Conservation (phyloP, 2,888 invertebrate species). For the Cerceris rybyensis region DNA sequence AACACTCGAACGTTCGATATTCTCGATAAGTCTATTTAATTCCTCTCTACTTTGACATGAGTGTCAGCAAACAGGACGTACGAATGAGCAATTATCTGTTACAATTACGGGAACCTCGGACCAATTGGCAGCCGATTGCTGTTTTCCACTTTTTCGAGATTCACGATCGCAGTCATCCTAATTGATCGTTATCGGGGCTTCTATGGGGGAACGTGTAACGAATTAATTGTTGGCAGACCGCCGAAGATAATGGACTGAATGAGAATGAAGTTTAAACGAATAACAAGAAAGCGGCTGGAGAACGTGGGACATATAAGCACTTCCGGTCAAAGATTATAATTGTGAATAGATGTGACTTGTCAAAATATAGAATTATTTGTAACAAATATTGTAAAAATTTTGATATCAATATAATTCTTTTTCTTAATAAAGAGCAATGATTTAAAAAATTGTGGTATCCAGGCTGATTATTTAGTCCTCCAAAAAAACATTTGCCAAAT, state of each 20-base stretch:
- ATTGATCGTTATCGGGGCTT: slow-evolving; percentile 29
- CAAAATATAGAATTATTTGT: too few relatives aligned
- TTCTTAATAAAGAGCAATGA: too few relatives aligned
- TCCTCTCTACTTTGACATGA: not conserved
- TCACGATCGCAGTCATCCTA: slow-evolving; percentile 22
- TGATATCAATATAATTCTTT: too few relatives aligned
- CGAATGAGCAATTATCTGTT: slow-evolving; percentile 27
- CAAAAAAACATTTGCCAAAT: too few relatives aligned
- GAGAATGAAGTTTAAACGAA: not conserved
- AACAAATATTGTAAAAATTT: too few relatives aligned
- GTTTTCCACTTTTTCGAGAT: slow-evolving; percentile 34
- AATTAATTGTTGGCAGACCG: slow-evolving; percentile 43
- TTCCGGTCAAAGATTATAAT: too few relatives aligned
- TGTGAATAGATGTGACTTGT: too few relatives aligned
- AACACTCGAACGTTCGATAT: not conserved
- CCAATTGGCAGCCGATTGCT: slow-evolving; percentile 51
- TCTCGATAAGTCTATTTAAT: not conserved
- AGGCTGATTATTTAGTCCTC: too few relatives aligned
- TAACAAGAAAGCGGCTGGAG: not conserved
- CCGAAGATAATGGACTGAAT: not conserved
- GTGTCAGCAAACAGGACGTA: slow-evolving; percentile 17
- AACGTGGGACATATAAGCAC: too few relatives aligned
- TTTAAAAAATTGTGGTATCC: too few relatives aligned
- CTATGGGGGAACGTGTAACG: slow-evolving; percentile 16
- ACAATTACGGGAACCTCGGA: slow-evolving; percentile 43